Evolutionary conservation across 2,888 invertebrate species (phyloP).

Genomic region (Dolomedes plantarius): DNA sequence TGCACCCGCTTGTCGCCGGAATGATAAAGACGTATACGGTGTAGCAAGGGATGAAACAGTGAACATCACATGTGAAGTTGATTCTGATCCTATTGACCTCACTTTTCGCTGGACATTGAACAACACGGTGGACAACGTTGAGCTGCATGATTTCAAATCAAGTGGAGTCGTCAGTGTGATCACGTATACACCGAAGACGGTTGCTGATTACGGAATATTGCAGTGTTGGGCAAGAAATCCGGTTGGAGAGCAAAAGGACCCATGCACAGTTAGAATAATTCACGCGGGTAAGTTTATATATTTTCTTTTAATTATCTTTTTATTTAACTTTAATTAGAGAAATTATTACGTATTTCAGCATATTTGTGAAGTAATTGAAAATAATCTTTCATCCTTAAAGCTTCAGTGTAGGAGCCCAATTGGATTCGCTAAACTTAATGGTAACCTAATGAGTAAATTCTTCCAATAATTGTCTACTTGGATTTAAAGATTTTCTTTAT

Average conservation of each 20-base stretch:
- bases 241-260: conserved; percentile 89
- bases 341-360: too few species aligned
- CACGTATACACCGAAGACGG: conserved; percentile 90
- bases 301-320: too few species aligned
- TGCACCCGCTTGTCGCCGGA: conserved; percentile 74
- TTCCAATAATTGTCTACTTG: too few species aligned
- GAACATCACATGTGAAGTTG: conserved; percentile 91
- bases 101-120: conserved; percentile 72
- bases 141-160: conserved; percentile 78
- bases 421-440: too few species aligned
- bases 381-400: too few species aligned
- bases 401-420: too few species aligned
- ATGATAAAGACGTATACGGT: conserved; percentile 80
- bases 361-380: too few species aligned
- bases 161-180: conserved; percentile 88
- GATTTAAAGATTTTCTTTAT: too few species aligned
- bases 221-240: conserved; percentile 88
- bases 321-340: too few species aligned
- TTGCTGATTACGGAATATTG: conserved; percentile 92
- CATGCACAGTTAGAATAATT: conserved; percentile 93
- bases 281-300: conserved; percentile 78
- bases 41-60: conserved; percentile 91
- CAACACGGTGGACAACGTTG: conserved; percentile 55
- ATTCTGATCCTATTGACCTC: conserved; percentile 90
- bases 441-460: too few species aligned